phyloP scores from a whole-genome alignment of 1,140 invertebrate species.

The Pseudomyrmex cubaensis region DNA sequence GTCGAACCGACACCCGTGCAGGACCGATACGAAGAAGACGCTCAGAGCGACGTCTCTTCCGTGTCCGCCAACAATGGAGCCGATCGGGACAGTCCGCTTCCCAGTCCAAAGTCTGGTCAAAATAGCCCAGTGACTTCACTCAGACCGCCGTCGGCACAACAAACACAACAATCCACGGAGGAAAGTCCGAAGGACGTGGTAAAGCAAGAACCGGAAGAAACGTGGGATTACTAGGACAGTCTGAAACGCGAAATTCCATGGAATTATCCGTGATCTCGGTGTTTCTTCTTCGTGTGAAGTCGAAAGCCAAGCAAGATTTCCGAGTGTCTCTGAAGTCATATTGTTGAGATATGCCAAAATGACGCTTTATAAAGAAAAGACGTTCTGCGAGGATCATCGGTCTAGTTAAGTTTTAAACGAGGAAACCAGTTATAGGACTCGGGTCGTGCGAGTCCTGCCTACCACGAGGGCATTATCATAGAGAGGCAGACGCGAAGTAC shows the following conservation, averaged over 20 bases:
- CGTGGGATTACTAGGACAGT: slow-evolving; percentile 82
- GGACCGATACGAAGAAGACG: slow-evolving; percentile 87
- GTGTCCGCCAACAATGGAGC: slow-evolving; percentile 83
- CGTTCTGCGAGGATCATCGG: slow-evolving; percentile 58
- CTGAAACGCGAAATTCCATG: slow-evolving; percentile 19
- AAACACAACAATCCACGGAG: slow-evolving; percentile 75
- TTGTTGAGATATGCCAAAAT: slow-evolving; percentile 66
- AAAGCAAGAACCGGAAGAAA: slow-evolving; percentile 83
- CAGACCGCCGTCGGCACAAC: slow-evolving; percentile 78
- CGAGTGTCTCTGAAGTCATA: neutral
- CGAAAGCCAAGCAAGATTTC: slow-evolving; percentile 13
- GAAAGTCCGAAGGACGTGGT: slow-evolving; percentile 82
- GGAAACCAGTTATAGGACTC: slow-evolving; percentile 85
- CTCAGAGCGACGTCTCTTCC: slow-evolving; percentile 85
- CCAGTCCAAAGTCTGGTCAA: slow-evolving; percentile 81
- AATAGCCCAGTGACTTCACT: slow-evolving; percentile 81
- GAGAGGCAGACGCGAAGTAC: slow-evolving; percentile 65
- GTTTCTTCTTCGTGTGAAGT: slow-evolving; percentile 12
- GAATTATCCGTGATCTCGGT: slow-evolving; percentile 27
- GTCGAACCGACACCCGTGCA: slow-evolving; percentile 90
- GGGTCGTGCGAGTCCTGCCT: slow-evolving; percentile 81
- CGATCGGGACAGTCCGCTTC: slow-evolving; percentile 79
- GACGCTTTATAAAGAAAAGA: slow-evolving; percentile 57
- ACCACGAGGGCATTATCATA: slow-evolving; percentile 84
- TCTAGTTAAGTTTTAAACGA: slow-evolving; percentile 80